Conservation (phyloP, 2,888 invertebrate genomes). For the Protodeltote pygarga region DNA sequence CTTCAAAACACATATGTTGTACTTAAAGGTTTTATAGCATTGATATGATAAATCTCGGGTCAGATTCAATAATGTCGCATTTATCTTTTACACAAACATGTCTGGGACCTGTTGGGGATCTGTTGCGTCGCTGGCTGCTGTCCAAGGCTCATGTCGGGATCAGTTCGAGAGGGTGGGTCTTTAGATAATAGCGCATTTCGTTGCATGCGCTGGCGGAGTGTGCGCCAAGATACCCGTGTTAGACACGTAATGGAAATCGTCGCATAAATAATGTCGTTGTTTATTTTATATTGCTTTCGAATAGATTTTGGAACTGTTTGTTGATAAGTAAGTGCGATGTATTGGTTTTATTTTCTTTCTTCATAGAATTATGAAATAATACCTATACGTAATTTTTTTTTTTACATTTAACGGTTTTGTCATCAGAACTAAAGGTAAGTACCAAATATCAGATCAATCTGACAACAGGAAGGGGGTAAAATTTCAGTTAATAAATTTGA, state of each 20-base stretch:
- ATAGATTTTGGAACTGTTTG: constrained; percentile 24
- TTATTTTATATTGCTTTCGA: constrained; percentile 36
- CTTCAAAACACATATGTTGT: not conserved
- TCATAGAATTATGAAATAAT: not conserved
- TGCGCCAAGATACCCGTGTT: constrained; percentile 56
- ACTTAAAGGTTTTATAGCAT: not conserved
- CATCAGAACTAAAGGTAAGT: too few species aligned
- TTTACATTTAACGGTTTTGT: too few species aligned
- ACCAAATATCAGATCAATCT: too few species aligned
- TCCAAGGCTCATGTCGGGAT: constrained; percentile 73
- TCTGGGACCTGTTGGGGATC: constrained; percentile 72
- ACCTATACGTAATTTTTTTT: too few species aligned
- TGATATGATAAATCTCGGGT: constrained; percentile 11
- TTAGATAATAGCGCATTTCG: constrained; percentile 67
- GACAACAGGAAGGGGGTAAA: too few species aligned
- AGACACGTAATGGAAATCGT: constrained; percentile 45
- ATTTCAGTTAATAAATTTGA: too few species aligned
- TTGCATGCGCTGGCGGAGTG: constrained; percentile 43
- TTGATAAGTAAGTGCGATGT: constrained; percentile 14
- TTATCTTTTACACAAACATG: constrained; percentile 46
- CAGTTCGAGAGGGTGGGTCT: constrained; percentile 60
- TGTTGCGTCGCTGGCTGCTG: constrained; percentile 75
- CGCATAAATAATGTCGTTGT: constrained; percentile 31
- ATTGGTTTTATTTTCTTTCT: not conserved
- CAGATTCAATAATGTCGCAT: constrained; percentile 41